Conservation (phyloP, 1,140 invertebrate species). For the Manduca sexta region DNA sequence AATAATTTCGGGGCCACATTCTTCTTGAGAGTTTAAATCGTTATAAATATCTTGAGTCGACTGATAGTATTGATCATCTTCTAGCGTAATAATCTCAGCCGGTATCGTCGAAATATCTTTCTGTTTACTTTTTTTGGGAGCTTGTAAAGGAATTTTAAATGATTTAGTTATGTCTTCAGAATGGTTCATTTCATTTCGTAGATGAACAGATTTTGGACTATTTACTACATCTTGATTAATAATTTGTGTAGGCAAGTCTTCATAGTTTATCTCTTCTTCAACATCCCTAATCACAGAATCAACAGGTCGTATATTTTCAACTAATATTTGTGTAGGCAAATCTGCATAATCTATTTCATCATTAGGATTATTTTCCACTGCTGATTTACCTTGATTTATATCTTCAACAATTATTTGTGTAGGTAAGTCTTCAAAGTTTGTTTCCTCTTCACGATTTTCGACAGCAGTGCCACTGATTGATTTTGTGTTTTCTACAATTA, state of each 20-base stretch:
- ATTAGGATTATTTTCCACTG: too few relatives aligned
- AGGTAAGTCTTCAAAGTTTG: neutral
- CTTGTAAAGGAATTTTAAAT: conserved; percentile 44
- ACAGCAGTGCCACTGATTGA: too few relatives aligned
- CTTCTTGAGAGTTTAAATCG: conserved; percentile 49
- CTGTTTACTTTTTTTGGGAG: conserved; percentile 26
- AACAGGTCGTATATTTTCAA: neutral
- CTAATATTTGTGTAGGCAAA: conserved; percentile 12
- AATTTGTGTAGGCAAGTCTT: conserved; percentile 32
- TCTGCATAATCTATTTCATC: conserved; percentile 19
- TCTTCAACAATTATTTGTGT: conserved; percentile 10
- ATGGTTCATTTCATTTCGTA: neutral
- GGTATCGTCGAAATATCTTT: conserved; percentile 15
- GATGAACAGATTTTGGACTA: too few relatives aligned
- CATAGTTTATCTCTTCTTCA: conserved; percentile 7
- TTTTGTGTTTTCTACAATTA: too few relatives aligned
- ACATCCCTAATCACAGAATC: too few relatives aligned
- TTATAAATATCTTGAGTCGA: conserved; percentile 53
- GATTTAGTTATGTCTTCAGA: conserved; percentile 14
- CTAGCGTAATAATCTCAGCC: too few relatives aligned
- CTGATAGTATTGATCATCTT: conserved; percentile 46
- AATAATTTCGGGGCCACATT: conserved; percentile 6
- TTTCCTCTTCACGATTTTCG: conserved; percentile 1
- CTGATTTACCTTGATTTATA: too few relatives aligned
- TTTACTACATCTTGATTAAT: conserved; percentile 5